phyloP scores from a whole-genome alignment of 2,888 invertebrate species.

The Cheilosia vulpina region DNA sequence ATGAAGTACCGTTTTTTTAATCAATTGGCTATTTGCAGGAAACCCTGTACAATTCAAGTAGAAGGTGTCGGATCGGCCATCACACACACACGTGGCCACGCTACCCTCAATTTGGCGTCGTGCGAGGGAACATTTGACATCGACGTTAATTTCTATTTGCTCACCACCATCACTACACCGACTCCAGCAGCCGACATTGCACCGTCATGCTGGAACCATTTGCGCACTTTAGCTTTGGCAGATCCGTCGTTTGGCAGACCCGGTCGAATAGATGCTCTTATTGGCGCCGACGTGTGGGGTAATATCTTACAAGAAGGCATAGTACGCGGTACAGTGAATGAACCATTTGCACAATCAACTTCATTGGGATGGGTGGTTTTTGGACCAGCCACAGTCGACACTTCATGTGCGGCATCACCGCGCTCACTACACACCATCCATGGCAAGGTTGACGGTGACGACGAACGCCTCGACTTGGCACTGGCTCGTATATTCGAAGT shows the following conservation, averaged over 20 bases:
- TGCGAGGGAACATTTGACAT: slow-evolving; percentile 7
- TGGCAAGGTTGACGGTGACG: too few species aligned
- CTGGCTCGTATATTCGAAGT: slow-evolving; percentile 18
- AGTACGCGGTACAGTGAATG: slow-evolving; percentile 27
- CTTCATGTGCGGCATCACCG: too few species aligned
- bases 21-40: slow-evolving; percentile 30
- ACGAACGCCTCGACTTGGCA: too few species aligned
- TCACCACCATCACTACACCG: slow-evolving; percentile 17
- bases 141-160: slow-evolving; percentile 4
- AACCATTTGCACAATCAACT: slow-evolving; percentile 4
- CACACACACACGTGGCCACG: not conserved
- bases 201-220: slow-evolving; percentile 35
- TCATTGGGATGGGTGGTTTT: not conserved
- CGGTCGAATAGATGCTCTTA: slow-evolving; percentile 40
- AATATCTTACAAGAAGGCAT: slow-evolving; percentile 28
- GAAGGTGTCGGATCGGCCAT: not conserved
- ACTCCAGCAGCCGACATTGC: slow-evolving; percentile 22
- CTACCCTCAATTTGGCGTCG: not conserved
- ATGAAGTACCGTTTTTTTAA: too few species aligned
- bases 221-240: slow-evolving; percentile 30
- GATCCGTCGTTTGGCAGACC: slow-evolving; percentile 27
- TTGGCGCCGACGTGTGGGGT: slow-evolving; percentile 50
- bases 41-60: slow-evolving; percentile 18
- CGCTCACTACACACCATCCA: too few species aligned
- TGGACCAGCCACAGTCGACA: not conserved